Conservation (phyloP, 1,140 invertebrate species). For the Saccostrea echinata region DNA sequence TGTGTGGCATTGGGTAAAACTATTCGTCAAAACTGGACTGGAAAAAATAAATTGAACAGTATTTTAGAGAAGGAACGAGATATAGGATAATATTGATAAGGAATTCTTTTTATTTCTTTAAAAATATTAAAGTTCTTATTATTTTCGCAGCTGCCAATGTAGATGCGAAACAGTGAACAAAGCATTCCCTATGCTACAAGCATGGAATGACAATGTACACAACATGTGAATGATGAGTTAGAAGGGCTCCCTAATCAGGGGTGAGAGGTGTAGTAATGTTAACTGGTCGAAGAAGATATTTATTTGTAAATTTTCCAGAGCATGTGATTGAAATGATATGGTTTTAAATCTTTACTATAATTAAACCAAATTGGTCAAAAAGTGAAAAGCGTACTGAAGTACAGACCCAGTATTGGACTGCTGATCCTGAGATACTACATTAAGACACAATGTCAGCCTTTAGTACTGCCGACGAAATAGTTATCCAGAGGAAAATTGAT, state of each 20-base stretch:
- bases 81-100: not conserved
- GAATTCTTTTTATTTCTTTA: not conserved
- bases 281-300: too few species aligned
- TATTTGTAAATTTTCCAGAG: not conserved
- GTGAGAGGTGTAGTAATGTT: too few species aligned
- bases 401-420: too few species aligned
- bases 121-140: not conserved
- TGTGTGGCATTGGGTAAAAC: not conserved
- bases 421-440: not conserved
- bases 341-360: not conserved
- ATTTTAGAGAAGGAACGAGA: not conserved
- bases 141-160: not conserved
- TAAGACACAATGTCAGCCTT: slow-evolving; percentile 50
- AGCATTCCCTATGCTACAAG: too few species aligned
- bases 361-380: not conserved
- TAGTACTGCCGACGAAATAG: slow-evolving; percentile 63
- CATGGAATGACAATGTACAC: too few species aligned
- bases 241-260: too few species aligned
- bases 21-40: not conserved
- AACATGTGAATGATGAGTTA: too few species aligned
- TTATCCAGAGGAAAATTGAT: slow-evolving; percentile 54
- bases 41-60: too few species aligned
- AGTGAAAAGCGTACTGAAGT: too few species aligned
- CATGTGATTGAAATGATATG: not conserved
- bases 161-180: too few species aligned